Percentiles rank a stretch among this genome's conserved stretches.
Evolutionary conservation across 2,797 vertebrate species (phyloP).

Genomic region (Labroides dimidiatus): DNA sequence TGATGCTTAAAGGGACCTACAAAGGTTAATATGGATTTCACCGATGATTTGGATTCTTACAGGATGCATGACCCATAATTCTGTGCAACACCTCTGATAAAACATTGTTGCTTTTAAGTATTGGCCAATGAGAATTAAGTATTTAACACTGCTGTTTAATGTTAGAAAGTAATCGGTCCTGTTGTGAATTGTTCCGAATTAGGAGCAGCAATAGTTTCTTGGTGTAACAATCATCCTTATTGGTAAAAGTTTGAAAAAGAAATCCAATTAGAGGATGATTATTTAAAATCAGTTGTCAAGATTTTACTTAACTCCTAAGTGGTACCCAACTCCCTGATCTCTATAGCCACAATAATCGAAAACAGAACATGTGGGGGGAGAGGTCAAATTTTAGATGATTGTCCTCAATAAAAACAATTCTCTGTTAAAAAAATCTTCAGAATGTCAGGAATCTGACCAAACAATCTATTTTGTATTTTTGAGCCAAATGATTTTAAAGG

Average conservation of each 20-base stretch:
- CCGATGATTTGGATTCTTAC: too few relatives aligned
- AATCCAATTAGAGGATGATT: background rate
- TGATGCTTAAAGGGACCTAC: too few relatives aligned
- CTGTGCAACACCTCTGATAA: too few relatives aligned
- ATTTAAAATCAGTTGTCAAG: background rate
- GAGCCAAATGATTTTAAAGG: slow-evolving; percentile 10
- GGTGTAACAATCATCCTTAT: background rate
- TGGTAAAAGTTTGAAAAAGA: background rate
- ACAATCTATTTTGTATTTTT: background rate
- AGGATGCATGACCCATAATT: too few relatives aligned
- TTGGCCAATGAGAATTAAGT: too few relatives aligned
- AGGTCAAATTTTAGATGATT: background rate
- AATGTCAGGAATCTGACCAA: slow-evolving; percentile 4
- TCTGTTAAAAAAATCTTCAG: background rate
- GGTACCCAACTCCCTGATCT: background rate
- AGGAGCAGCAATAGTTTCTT: slow-evolving; percentile 5
- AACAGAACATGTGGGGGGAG: background rate
- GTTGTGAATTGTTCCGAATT: slow-evolving; percentile 56
- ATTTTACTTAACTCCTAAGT: too few relatives aligned
- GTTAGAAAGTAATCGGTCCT: slow-evolving; percentile 52
- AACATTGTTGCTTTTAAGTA: too few relatives aligned
- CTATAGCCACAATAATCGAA: background rate
- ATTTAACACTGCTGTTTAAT: background rate
- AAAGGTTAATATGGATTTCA: too few relatives aligned
- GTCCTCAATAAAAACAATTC: background rate